Base-by-base conservation (phyloP, 2,888 invertebrate species). In the Adelognathus sp. region DNA sequence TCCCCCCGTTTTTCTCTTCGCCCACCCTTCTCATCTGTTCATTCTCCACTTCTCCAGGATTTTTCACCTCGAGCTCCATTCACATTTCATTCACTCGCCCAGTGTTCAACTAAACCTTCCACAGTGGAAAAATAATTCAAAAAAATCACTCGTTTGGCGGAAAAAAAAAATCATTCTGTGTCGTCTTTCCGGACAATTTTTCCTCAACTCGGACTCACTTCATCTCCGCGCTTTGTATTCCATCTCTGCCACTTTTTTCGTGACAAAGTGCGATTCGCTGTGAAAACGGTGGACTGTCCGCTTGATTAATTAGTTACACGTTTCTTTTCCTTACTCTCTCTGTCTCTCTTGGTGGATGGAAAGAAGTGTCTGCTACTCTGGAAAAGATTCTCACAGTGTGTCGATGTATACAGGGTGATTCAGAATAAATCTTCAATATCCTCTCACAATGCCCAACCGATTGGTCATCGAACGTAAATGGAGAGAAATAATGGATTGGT, bases 301-400 rank as follows among this genome's bases (percentile, higher is more conserved):
- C 58, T 77, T 67, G 67, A 69, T 56, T 67, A 73, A 69, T 77
- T 72, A 77, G 67, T 64, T 73, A 36, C 39, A 69, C 67, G 46
- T 46, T 64, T 70, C 58, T 60, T 64, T 18, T 71, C 41, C n/a
- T 14, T 60, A 16, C n/a, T 50, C 31, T 60, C 18, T 61, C 21
- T 21, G 14, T 14, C 31, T 11, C 54, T 63, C 31, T n/a, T n/a
- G n/a, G n/a, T n/a, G n/a, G n/a, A n/a, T n/a, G n/a, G 41, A 33
- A 41, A 60, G 50, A 72, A 54, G 44, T 36, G 9, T 50, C n/a
- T 24, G 60, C 36, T 18, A 16, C 36, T 31, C 14, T 24, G 9
- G 2, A 5, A 33, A 24, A 58, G 29, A 31, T 36, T 36, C 50
- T 21, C 6, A 7, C n/a, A n/a, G n/a, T n/a, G n/a, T n/a, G n/a